These are phyloP conservation scores for Echinarachnius parma DNA, from an alignment of 53 echinoderm and acorn worm species.

Conservation along the genomic window DNA sequence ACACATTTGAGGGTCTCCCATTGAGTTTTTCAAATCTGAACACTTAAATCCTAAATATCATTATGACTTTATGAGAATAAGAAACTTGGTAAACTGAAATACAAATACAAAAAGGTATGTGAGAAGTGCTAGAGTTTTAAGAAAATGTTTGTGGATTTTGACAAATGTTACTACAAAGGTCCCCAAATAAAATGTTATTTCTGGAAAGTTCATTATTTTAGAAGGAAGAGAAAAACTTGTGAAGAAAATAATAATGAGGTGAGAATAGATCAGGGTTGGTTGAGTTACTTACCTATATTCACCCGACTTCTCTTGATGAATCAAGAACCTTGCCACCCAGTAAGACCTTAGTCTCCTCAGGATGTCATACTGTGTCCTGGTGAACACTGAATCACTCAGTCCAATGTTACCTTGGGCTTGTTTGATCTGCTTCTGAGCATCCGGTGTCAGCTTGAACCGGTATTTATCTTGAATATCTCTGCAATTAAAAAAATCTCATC, in stretches of 20 bases:
- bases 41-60: no score
- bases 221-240: not conserved
- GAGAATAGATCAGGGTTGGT: not conserved
- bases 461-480: constrained; percentile 98
- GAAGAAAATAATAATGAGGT: not conserved
- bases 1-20: no score
- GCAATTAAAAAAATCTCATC: constrained; percentile 9
- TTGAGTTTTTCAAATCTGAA: no score
- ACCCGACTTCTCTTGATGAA: constrained; percentile 79
- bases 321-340: constrained; percentile 92
- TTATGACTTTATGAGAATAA: no score
- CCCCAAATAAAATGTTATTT: no score
- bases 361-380: constrained; percentile 94
- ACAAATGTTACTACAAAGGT: no score
- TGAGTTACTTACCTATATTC: constrained; percentile 64
- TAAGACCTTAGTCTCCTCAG: constrained; percentile 88
- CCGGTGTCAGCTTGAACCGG: constrained; percentile 83
- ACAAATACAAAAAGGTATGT: no score
- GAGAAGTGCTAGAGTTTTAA: no score
- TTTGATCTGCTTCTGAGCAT: constrained; percentile 95
- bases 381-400: constrained; percentile 94
- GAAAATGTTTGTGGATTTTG: no score
- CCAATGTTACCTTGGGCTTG: constrained; percentile 93
- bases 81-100: no score
- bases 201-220: no score